Percentiles rank a stretch among this genome's conserved stretches.
These are phyloP conservation scores for Diarsia dahlii DNA, from an alignment of 2,888 invertebrate genomes.

Conservation along the genomic window DNA sequence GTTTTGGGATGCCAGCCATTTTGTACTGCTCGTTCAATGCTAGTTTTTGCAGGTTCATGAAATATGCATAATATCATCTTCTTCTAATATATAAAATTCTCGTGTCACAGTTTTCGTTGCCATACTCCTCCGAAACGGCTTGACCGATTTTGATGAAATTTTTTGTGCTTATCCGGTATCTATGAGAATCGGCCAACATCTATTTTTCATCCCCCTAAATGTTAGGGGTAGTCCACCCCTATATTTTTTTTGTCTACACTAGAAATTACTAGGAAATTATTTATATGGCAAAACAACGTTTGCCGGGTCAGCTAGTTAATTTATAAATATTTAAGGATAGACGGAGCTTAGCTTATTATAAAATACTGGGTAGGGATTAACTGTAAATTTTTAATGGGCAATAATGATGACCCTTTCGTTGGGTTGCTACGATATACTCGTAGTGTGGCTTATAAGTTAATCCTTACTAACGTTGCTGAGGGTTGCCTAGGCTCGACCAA, in stretches of 20 bases:
- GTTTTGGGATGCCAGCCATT: constrained; percentile 51
- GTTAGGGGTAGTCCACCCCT: too few species aligned
- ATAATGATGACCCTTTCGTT: background rate
- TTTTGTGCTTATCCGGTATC: too few species aligned
- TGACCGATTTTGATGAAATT: too few species aligned
- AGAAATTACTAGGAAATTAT: too few species aligned
- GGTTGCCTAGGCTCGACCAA: background rate
- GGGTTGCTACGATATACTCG: background rate
- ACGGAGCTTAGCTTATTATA: background rate
- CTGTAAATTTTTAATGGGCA: background rate
- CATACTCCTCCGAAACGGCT: too few species aligned
- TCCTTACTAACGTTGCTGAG: background rate
- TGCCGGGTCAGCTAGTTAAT: too few species aligned
- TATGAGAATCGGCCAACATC: too few species aligned
- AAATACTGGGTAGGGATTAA: constrained; percentile 11
- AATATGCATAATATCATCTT: constrained; percentile 32
- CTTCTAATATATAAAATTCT: too few species aligned
- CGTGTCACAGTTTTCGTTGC: too few species aligned
- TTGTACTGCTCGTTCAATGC: constrained; percentile 12
- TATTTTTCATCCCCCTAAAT: too few species aligned
- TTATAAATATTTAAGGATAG: constrained; percentile 6
- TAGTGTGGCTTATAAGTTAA: background rate
- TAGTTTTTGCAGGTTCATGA: constrained; percentile 35
- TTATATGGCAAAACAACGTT: too few species aligned
- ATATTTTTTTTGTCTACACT: too few species aligned